Conservation (phyloP, 2,113 vertebrate genomes). For the Nothoprocta perdicaria region DNA sequence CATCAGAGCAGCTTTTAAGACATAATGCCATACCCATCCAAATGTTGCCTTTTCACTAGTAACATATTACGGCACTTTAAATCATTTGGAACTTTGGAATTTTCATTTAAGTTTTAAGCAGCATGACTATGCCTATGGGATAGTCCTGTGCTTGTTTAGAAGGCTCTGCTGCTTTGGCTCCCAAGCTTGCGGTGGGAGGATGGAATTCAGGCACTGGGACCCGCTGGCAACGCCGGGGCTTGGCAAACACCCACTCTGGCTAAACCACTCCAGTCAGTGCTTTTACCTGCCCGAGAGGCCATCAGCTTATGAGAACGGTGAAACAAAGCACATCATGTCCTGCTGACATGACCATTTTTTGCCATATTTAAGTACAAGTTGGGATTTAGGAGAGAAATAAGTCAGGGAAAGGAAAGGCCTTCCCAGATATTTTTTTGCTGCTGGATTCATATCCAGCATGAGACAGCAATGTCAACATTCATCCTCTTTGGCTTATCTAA, state of each 20-base stretch:
- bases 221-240: background rate
- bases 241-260: background rate
- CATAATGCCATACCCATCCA: background rate
- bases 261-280: background rate
- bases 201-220: background rate
- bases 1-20: background rate
- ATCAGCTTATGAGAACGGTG: background rate
- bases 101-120: background rate
- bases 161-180: background rate
- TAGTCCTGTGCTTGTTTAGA: background rate
- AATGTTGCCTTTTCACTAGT: background rate
- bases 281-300: background rate
- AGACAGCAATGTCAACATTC: fast-evolving
- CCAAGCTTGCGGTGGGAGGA: background rate
- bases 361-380: background rate
- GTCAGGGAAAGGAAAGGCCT: background rate
- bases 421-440: background rate
- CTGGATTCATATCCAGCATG: background rate
- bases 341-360: background rate
- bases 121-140: background rate
- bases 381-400: background rate
- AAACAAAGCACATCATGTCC: background rate
- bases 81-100: background rate
- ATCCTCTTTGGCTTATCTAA: background rate
- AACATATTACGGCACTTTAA: background rate